phyloP scores from a whole-genome alignment of 2,113 vertebrate species.

The Callorhinus ursinus region DNA sequence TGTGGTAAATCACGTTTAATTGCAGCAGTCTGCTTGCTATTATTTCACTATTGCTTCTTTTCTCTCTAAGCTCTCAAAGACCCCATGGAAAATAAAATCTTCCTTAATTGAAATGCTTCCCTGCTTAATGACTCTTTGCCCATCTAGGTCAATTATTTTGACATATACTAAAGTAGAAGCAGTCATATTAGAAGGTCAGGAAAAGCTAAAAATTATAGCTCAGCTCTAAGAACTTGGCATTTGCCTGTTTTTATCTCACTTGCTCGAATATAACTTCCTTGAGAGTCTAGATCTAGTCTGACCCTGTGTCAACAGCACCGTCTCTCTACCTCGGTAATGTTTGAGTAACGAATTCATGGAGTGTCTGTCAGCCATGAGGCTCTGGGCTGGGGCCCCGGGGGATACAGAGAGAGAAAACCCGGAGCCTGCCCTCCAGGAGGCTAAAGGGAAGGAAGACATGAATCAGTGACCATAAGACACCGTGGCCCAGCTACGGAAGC shows the following conservation, averaged over 20 bases:
- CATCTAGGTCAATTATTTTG: slow-evolving; percentile 43
- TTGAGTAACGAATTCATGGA: background rate
- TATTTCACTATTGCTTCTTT: slow-evolving; percentile 54
- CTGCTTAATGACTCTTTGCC: background rate
- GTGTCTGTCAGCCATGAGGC: background rate
- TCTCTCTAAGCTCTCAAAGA: slow-evolving; percentile 40
- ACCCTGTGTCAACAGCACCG: background rate
- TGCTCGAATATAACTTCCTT: background rate
- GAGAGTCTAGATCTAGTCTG: background rate
- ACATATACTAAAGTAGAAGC: background rate
- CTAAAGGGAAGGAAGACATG: background rate
- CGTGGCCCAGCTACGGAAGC: background rate
- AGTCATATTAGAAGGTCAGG: background rate
- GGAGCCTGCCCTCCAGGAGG: background rate
- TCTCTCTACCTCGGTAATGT: background rate
- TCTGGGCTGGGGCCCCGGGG: too few species aligned
- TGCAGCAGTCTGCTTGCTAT: slow-evolving; percentile 58
- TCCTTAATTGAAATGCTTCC: background rate
- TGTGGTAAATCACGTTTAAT: slow-evolving; percentile 73
- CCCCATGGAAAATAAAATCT: slow-evolving; percentile 23
- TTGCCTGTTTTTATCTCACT: background rate
- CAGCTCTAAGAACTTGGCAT: background rate
- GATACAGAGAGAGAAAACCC: background rate
- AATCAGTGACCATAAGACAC: background rate
- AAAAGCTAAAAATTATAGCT: background rate